These are phyloP conservation scores for Chionomys nivalis DNA, from an alignment of 2,113 vertebrate species.

Conservation along the genomic window DNA sequence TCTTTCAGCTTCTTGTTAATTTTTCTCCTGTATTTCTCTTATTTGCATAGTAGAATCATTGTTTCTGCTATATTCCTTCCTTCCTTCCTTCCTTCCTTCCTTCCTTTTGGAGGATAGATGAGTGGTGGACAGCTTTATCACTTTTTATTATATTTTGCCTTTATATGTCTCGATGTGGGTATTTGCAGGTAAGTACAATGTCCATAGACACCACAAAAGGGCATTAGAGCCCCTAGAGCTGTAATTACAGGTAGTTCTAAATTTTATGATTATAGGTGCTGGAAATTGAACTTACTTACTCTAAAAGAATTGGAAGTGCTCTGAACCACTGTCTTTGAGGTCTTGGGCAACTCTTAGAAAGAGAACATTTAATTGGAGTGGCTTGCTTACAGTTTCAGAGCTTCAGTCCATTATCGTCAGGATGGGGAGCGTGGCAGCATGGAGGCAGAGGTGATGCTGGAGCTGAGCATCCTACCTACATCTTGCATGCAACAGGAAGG, in stretches of 20 bases:
- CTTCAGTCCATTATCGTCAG: too few species aligned
- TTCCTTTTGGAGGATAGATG: background rate
- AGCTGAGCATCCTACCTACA: too few species aligned
- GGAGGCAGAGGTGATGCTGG: too few species aligned
- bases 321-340: background rate
- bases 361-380: too few species aligned
- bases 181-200: background rate
- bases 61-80: background rate
- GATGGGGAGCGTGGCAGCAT: too few species aligned
- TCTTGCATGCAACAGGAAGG: too few species aligned
- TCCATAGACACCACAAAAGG: background rate
- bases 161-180: background rate
- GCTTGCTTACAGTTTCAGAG: too few species aligned
- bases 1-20: conserved; percentile 19
- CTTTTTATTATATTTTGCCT: background rate
- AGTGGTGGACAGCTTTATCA: background rate
- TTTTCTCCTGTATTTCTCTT: conserved; percentile 21
- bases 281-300: background rate
- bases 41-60: conserved; percentile 7
- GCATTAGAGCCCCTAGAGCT: background rate
- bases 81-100: background rate
- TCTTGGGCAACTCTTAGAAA: too few species aligned
- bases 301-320: background rate
- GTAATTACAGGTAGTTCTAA: background rate
- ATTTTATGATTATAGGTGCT: background rate